Conservation (phyloP, 2,888 invertebrate species). For the Epistrophe grossulariae region DNA sequence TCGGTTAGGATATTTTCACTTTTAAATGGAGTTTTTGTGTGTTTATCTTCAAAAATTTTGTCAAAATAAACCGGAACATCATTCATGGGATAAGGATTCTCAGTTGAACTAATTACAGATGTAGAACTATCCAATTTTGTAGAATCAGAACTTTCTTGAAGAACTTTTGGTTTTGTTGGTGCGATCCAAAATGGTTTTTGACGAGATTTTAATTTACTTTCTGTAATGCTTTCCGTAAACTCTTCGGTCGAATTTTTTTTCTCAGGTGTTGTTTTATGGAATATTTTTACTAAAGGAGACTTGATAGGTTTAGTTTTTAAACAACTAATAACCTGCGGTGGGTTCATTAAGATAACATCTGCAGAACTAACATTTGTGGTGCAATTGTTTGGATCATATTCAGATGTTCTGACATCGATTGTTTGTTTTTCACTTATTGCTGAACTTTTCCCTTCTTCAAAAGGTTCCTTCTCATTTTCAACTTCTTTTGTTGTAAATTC, state of each 20-base stretch:
- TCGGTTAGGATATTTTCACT: neutral
- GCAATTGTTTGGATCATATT: neutral
- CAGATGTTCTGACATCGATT: neutral
- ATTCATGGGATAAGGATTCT: neutral
- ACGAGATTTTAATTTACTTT: conserved; percentile 31
- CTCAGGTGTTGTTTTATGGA: neutral
- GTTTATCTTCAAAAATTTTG: neutral
- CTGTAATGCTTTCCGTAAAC: neutral
- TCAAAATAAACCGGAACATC: neutral
- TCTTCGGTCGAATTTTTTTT: neutral
- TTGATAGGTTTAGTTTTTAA: neutral
- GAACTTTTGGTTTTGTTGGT: neutral
- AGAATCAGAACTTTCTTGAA: neutral
- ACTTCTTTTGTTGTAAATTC: neutral
- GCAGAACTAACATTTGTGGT: neutral
- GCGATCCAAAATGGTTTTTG: conserved; percentile 43
- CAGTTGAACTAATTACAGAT: neutral
- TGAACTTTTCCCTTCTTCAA: neutral
- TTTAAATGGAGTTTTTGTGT: neutral
- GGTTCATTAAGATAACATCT: too few species aligned
- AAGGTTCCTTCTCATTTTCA: neutral
- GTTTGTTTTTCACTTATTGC: neutral
- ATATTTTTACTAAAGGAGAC: neutral
- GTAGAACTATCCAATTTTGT: neutral
- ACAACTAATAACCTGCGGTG: neutral